These are phyloP conservation scores for Podiceps cristatus DNA, from an alignment of 2,113 vertebrate genomes.

Conservation along the genomic window DNA sequence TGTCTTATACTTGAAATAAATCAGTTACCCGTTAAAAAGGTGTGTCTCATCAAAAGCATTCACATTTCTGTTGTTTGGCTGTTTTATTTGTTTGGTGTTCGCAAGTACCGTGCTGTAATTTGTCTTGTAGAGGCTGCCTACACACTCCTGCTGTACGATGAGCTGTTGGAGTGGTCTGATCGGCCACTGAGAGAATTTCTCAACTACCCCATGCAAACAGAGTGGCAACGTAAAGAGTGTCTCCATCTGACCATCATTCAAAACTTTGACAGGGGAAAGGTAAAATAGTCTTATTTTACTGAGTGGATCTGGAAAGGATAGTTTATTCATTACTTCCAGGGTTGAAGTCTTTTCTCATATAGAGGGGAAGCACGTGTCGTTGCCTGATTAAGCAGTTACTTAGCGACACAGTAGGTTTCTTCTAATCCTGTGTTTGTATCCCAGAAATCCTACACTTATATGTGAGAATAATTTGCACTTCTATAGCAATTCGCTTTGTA, in stretches of 20 bases:
- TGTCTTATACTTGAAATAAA: not conserved
- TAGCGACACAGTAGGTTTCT: not conserved
- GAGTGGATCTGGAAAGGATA: not conserved
- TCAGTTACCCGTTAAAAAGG: not conserved
- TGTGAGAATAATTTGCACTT: not conserved
- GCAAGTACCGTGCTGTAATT: not conserved
- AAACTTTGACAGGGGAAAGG: conserved; percentile 94
- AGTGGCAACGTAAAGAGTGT: conserved; percentile 96
- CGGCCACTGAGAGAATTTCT: conserved; percentile 93
- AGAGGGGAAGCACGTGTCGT: not conserved
- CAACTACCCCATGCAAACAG: conserved; percentile 96
- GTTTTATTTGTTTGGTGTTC: not conserved
- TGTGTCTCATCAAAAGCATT: not conserved
- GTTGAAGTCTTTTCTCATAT: not conserved
- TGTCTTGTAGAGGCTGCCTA: conserved; percentile 90
- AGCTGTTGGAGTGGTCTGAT: conserved; percentile 96
- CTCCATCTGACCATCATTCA: conserved; percentile 96
- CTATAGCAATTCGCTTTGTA: not conserved
- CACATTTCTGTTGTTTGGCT: not conserved
- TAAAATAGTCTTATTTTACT: conserved; percentile 24
- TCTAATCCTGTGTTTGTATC: not conserved
- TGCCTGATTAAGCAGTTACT: not conserved
- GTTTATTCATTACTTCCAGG: not conserved
- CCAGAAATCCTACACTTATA: not conserved
- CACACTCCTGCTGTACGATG: conserved; percentile 93